A percentile compares a stretch with the other conserved stretches of the same genome.
Evolutionary conservation across 1,140 invertebrate species (phyloP).

Genomic region (Drosophila ananassae): DNA sequence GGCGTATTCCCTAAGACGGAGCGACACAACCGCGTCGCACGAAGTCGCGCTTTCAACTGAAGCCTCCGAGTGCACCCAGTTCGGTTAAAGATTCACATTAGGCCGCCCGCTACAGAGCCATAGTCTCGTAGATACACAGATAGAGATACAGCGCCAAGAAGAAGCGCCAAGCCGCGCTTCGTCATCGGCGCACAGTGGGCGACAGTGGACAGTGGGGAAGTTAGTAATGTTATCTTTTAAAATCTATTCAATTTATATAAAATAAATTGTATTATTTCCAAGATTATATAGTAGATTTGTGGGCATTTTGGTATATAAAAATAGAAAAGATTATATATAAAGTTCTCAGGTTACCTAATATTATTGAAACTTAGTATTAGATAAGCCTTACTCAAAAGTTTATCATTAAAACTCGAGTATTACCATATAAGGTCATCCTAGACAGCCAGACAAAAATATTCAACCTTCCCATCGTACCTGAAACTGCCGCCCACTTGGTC

Average conservation of each 20-base stretch:
- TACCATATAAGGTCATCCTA: no score
- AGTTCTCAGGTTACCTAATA: no score
- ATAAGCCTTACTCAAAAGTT: no score
- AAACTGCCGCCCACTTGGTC: slow-evolving; percentile 17
- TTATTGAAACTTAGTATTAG: no score
- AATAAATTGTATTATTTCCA: no score
- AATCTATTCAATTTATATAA: not conserved
- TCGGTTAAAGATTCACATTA: slow-evolving; percentile 78
- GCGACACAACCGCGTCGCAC: slow-evolving; percentile 56
- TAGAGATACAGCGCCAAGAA: slow-evolving; percentile 56
- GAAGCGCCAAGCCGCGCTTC: slow-evolving; percentile 59
- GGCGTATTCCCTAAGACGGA: slow-evolving; percentile 27
- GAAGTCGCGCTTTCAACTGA: slow-evolving; percentile 71
- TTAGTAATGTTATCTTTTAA: not conserved
- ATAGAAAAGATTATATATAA: no score
- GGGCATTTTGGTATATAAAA: no score
- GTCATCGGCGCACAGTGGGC: slow-evolving; percentile 63
- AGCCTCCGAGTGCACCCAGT: slow-evolving; percentile 67
- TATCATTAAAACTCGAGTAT: no score
- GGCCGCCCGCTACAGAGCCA: slow-evolving; percentile 49
- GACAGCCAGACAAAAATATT: no score
- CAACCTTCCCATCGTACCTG: not conserved
- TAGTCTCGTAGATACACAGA: slow-evolving; percentile 15
- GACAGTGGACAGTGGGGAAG: not conserved
- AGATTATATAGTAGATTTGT: no score